Base-by-base conservation (phyloP, 2,113 vertebrate species). In the Tenrec ecaudatus region DNA sequence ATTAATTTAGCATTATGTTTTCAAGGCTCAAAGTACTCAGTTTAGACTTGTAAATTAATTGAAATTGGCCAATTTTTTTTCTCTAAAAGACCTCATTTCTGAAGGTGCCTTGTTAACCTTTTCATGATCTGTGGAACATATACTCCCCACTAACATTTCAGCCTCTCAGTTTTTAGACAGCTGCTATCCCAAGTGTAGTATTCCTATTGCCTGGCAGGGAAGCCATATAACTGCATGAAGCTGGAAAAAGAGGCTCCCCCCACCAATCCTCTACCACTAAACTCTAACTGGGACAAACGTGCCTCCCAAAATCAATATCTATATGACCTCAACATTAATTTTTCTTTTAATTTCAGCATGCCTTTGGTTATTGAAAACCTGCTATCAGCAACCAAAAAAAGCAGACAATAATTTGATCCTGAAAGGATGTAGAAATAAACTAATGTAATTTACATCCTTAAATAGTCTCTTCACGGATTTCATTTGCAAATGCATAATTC, bases 21-120 rank as follows among this genome's bases (percentile, higher is more conserved):
- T 31, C 82, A 94, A 90, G 36, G 66, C 11, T 82, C 14, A 58
- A 93, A 92, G 66, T 68, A 88, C 47, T 85, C 60, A 87, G 86
- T 58, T 53, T 60, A 78, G 5, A 94, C 78, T 40, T 90, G 33
- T 82, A 60, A 75, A 94, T 87, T 85, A 73, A 85, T 3, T 81
- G 11, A 79, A 88, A 38, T 33, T 82, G 33, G 40, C 53, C 92
- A 91, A 93, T 3, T 29, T 58, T 53, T 10, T 90, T 62, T 27
- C 71, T 90, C 53, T 57, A 60, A 95, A 83, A 86, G 23, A 12
- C n/a, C 73, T 95, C 69, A 66, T 86, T 84, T 60, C 38, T 73
- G 11, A 95, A 95, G 77, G 47, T 33, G 17, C 9, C 33, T 82
- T 80, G 77, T 93, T 11, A 10, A 68, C 29, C 29, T 23, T 31